A percentile compares a stretch with the other conserved stretches of the same genome.
These are phyloP conservation scores for Hemaris fuciformis DNA, from an alignment of 2,888 invertebrate genomes.

Conservation along the genomic window DNA sequence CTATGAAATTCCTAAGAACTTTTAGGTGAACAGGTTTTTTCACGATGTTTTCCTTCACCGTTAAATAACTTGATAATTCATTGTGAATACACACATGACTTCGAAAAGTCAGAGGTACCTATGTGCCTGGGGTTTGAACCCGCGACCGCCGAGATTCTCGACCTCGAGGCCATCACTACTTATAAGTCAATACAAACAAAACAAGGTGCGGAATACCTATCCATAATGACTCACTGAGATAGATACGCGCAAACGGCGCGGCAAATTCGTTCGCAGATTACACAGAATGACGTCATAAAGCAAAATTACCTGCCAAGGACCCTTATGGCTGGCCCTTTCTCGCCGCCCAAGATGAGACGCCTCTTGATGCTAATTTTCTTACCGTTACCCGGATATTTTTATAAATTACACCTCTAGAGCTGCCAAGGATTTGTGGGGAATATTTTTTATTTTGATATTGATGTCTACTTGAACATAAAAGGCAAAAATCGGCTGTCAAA, in stretches of 20 bases:
- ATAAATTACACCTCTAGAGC: not conserved
- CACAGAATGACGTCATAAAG: slow-evolving; percentile 48
- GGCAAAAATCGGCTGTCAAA: too few species aligned
- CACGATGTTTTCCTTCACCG: too few species aligned
- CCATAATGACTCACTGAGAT: slow-evolving; percentile 21
- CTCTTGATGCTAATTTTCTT: not conserved
- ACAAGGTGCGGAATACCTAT: not conserved
- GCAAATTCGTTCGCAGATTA: slow-evolving; percentile 50
- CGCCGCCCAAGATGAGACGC: not conserved
- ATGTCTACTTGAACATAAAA: not conserved
- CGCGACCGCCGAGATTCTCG: too few species aligned
- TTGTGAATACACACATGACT: too few species aligned
- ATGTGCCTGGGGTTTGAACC: too few species aligned
- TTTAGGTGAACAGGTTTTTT: too few species aligned
- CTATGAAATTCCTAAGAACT: too few species aligned
- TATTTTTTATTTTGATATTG: not conserved
- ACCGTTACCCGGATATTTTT: not conserved
- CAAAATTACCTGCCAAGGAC: slow-evolving; percentile 44
- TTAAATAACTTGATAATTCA: too few species aligned
- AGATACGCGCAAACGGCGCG: slow-evolving; percentile 45
- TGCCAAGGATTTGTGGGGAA: not conserved
- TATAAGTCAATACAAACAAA: too few species aligned
- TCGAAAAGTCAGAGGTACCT: too few species aligned
- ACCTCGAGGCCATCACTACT: too few species aligned
- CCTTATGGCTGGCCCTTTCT: slow-evolving; percentile 29